Percentiles rank a stretch among this genome's conserved stretches.
Conservation (phyloP, 2,888 invertebrate species). For the Drosophila paramelanica region DNA sequence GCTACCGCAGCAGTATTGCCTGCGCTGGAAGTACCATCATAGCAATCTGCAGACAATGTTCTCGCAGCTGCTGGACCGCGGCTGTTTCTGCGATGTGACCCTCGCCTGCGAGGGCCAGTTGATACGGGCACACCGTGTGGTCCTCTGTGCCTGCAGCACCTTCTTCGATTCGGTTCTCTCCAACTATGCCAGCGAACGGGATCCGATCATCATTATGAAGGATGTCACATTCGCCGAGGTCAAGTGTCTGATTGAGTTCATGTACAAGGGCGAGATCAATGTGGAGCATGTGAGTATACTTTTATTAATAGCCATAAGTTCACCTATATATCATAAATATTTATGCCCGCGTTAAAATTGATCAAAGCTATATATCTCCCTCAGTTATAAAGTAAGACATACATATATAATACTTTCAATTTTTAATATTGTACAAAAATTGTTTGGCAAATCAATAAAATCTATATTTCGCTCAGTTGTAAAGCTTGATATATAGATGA, state of each 20-base stretch:
- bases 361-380: no score
- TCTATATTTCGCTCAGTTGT: no score
- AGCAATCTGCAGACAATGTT: conserved; percentile 95
- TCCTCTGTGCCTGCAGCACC: conserved; percentile 96
- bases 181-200: conserved; percentile 90
- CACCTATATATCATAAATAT: background rate
- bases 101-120: conserved; percentile 94
- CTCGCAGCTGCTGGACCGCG: conserved; percentile 93
- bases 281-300: conserved; percentile 92
- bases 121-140: conserved; percentile 91
- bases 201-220: conserved; percentile 94
- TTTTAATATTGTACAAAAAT: no score
- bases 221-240: conserved; percentile 96
- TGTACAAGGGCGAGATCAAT: conserved; percentile 98
- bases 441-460: no score
- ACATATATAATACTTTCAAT: no score
- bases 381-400: no score
- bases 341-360: background rate
- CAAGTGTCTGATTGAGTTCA: conserved; percentile 95
- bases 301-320: no score
- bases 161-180: conserved; percentile 95
- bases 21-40: conserved; percentile 97
- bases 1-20: conserved; percentile 94
- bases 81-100: conserved; percentile 95
- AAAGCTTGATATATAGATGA: no score